A percentile compares a stretch with the other conserved stretches of the same genome.
Conservation (phyloP, 1,140 invertebrate species). For the Ditylenchus dipsaci region DNA sequence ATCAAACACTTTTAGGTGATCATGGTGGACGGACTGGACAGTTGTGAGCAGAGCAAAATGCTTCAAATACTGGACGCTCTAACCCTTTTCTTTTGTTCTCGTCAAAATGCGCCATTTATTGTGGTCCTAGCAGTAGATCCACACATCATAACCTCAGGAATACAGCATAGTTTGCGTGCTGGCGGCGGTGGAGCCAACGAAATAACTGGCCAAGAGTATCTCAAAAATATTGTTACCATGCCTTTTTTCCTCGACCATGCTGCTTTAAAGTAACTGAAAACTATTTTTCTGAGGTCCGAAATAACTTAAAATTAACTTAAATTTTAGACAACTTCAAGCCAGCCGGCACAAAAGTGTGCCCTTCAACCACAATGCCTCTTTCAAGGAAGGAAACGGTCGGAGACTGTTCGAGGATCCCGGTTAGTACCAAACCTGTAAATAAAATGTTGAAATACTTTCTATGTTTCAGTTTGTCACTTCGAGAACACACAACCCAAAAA, state of each 20-base stretch:
- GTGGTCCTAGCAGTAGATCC: conserved; percentile 56
- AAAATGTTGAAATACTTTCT: too few relatives aligned
- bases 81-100: conserved; percentile 73
- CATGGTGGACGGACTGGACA: conserved; percentile 91
- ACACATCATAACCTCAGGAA: conserved; percentile 55
- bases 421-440: too few relatives aligned
- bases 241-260: conserved; percentile 97
- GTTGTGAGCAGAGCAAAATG: conserved; percentile 93
- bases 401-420: conserved; percentile 27
- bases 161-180: conserved; percentile 53
- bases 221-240: conserved; percentile 90
- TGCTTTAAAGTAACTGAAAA: background rate
- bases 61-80: conserved; percentile 81
- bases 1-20: conserved; percentile 69
- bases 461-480: too few relatives aligned
- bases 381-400: conserved; percentile 31
- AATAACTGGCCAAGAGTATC: conserved; percentile 85
- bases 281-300: too few relatives aligned
- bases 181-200: conserved; percentile 44
- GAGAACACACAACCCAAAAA: background rate
- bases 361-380: conserved; percentile 3
- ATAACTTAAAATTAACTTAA: too few relatives aligned
- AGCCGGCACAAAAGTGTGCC: background rate
- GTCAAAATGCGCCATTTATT: conserved; percentile 56
- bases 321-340: conserved; percentile 21